Base-by-base conservation (phyloP, 2,113 vertebrate genomes). In the Grammomys surdaster region DNA sequence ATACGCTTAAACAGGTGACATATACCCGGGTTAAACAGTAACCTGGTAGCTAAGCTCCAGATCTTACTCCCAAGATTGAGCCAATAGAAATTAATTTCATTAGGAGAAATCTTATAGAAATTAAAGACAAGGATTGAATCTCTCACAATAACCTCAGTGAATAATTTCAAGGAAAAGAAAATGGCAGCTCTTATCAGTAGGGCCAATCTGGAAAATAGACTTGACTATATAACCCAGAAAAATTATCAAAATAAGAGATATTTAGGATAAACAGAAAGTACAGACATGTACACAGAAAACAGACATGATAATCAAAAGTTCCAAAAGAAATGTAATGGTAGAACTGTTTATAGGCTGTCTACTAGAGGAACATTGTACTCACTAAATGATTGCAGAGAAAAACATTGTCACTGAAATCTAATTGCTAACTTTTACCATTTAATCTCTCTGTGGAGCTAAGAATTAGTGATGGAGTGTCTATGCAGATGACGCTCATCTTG, bases 381-480 rank as follows among this genome's bases (percentile, higher is more conserved):
- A 94, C 22, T 92, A 85, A 94, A 92, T 92, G 85, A 81, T 60
- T 84, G 36, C 51, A 96, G 73, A 93, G 73, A 33, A 96, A 94
- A 95, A 96, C 92, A 87, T 46, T 90, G 89, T 88, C 81, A 80
- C 40, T 82, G 43, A 77, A 78, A 93, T 86, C 67, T 96, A 96
- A 95, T 91, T 93, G 63, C 85, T 88, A 28, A 88, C 90, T 94
- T 94, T 92, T 72, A 90, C 76, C 31, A 89, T 67, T 89, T 76
- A 88, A 73, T 94, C 78, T 91, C 92, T 94, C 94, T 87, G n/a
- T 54, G 63, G 88, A 97, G 70, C 51, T 36, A 56, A 95, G 81
- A 85, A 82, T 92, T 89, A 70, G 87, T 60, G 88, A 81, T 51
- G 69, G 89, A 87, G 63, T 89, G 46, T 76, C 97, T 69, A 70